Evolutionary conservation across 1,140 invertebrate species (phyloP).

Genomic region (Polypedilum vanderplanki): DNA sequence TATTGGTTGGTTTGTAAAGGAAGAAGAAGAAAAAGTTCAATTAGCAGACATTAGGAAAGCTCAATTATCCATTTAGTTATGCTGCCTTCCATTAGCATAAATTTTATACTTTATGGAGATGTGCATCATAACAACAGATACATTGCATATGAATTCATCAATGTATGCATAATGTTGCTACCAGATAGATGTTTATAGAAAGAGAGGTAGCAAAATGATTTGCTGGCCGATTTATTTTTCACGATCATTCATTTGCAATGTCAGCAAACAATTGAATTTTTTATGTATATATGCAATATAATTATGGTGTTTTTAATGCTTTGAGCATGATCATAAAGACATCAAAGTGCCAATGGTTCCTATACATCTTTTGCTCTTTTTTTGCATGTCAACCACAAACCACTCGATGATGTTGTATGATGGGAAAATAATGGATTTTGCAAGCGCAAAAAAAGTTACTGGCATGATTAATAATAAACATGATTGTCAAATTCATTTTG

Average conservation of each 20-base stretch:
- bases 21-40: too few species aligned
- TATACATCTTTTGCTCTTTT: too few species aligned
- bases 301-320: background rate
- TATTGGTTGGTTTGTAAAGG: too few species aligned
- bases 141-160: background rate
- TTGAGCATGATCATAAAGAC: background rate
- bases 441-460: too few species aligned
- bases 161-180: background rate
- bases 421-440: too few species aligned
- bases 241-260: constrained; percentile 1
- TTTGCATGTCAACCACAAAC: too few species aligned
- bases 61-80: constrained; percentile 1
- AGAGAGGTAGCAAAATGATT: constrained; percentile 2
- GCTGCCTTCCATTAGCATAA: background rate
- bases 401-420: too few species aligned
- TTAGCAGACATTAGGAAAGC: background rate
- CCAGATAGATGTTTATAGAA: too few species aligned
- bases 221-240: constrained; percentile 2
- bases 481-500: too few species aligned
- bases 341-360: too few species aligned
- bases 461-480: too few species aligned
- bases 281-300: background rate
- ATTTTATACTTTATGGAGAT: background rate
- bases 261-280: constrained; percentile 9
- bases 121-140: background rate